Evolutionary conservation across 2,797 vertebrate species (phyloP).

Genomic region (Spondyliosoma cantharus): DNA sequence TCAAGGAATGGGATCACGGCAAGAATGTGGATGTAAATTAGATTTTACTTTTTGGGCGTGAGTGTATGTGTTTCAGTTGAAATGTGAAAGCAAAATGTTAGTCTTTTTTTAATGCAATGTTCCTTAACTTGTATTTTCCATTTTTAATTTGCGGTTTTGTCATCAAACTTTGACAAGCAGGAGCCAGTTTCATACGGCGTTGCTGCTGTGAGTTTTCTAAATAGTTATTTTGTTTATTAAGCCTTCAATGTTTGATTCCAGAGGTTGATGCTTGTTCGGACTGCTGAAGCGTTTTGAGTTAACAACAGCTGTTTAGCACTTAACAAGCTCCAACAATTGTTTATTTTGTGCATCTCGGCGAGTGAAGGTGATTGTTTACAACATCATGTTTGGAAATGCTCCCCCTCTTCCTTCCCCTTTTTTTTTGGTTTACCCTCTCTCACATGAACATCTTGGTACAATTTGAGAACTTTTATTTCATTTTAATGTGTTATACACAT

Average conservation of each 20-base stretch:
- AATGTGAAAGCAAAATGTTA: constrained; percentile 80
- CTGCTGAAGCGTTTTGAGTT: constrained; percentile 76
- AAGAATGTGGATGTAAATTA: constrained; percentile 76
- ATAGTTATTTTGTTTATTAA: constrained; percentile 65
- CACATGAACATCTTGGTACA: constrained; percentile 82
- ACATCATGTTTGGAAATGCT: constrained; percentile 70
- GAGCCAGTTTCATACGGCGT: constrained; percentile 62
- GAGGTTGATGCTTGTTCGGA: constrained; percentile 79
- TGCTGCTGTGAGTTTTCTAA: constrained; percentile 69
- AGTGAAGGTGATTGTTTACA: constrained; percentile 86
- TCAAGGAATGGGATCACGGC: constrained; percentile 68
- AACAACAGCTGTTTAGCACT: constrained; percentile 77
- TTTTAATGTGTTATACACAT: constrained; percentile 86
- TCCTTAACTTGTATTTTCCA: constrained; percentile 65
- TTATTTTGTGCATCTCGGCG: constrained; percentile 67
- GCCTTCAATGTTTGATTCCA: constrained; percentile 76
- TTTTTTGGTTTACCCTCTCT: constrained; percentile 68
- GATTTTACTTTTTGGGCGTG: constrained; percentile 38
- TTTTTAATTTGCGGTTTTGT: constrained; percentile 68
- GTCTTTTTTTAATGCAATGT: constrained; percentile 64
- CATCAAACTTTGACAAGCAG: constrained; percentile 61
- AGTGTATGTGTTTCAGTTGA: constrained; percentile 68
- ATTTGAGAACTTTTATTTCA: constrained; percentile 75
- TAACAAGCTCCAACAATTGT: constrained; percentile 70
- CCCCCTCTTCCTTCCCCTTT: constrained; percentile 23